phyloP scores from a whole-genome alignment of 2,888 invertebrate species.

The Hartigia nigra region DNA sequence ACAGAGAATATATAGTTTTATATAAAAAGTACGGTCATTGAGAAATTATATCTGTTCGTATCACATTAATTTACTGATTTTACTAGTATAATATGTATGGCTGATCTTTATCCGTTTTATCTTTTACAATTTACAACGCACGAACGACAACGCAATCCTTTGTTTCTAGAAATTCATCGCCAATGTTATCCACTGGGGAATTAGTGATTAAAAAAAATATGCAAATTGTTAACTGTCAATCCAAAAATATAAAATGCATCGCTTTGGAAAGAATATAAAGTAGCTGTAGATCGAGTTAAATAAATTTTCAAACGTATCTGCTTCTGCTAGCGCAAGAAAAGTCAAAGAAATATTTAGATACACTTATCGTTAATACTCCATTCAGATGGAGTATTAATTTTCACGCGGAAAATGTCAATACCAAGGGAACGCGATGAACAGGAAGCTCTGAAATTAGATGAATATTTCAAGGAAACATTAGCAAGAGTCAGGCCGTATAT shows the following conservation, averaged over 20 bases:
- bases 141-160: neutral
- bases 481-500: conserved; percentile 44
- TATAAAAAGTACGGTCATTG: neutral
- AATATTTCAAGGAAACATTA: conserved; percentile 49
- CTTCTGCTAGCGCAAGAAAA: neutral
- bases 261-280: neutral
- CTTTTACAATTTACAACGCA: neutral
- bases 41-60: too few relatives aligned
- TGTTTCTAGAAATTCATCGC: neutral
- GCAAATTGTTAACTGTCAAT: neutral
- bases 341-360: neutral
- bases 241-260: neutral
- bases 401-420: conserved; percentile 37
- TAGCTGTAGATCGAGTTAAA: conserved; percentile 17
- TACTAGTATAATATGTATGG: too few relatives aligned
- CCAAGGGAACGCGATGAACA: conserved; percentile 41
- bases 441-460: conserved; percentile 47
- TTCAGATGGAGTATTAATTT: neutral
- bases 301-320: neutral
- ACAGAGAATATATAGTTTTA: conserved; percentile 4
- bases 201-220: neutral
- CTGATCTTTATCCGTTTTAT: neutral
- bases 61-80: too few relatives aligned
- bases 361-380: too few relatives aligned
- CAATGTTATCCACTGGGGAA: neutral